Base-by-base conservation (phyloP, 2,888 invertebrate genomes). In the Nesidiocoris tenuis region DNA sequence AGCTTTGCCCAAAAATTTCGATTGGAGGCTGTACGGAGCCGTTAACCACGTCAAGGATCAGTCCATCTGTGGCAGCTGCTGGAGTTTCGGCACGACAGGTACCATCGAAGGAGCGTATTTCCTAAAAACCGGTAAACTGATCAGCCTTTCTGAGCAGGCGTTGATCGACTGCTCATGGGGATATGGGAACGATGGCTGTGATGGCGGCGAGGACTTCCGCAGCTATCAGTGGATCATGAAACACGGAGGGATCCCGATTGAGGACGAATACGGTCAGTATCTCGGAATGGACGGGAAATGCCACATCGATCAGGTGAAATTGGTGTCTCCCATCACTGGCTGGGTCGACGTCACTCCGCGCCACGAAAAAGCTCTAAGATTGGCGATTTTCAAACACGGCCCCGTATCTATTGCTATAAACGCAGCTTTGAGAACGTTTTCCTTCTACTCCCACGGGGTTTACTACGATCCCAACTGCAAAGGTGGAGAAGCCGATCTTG, bases 41-140 rank as follows among this genome's bases (percentile, higher is more conserved):
- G 96, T 97, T 0, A 95, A 95, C 0, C 96, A 95, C 0, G 96
- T 97, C 9, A 95, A 91, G 90, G 97, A 98, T 87, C 98, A 98
- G 85, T 96, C 95, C 0, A 94, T 97, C 9, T 98, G 98, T 84
- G 98, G 98, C 0, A 96, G 96, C 0, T 98, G 97, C 81, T 97
- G 97, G 97, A 94, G 94, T 78, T 98, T 97, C 85, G 97, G 96
- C 22, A 95, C 96, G 0, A 91, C 94, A 76, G 97, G 97, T 7
- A 88, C 95, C 0, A 89, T 98, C 75, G 98, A 98, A 85, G 96
- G 97, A 0, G 95, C 96, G 0, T 90, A 90, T 82, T 97, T 93
- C 85, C 84, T 95, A 55, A 91, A 92, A 82, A 91, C 91, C 80
- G 92, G 92, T 0, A 88, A 91, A 80, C 86, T 95, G 39, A 88